Conservation (phyloP, 2,888 invertebrate species). For the Nephrotoma appendiculata region DNA sequence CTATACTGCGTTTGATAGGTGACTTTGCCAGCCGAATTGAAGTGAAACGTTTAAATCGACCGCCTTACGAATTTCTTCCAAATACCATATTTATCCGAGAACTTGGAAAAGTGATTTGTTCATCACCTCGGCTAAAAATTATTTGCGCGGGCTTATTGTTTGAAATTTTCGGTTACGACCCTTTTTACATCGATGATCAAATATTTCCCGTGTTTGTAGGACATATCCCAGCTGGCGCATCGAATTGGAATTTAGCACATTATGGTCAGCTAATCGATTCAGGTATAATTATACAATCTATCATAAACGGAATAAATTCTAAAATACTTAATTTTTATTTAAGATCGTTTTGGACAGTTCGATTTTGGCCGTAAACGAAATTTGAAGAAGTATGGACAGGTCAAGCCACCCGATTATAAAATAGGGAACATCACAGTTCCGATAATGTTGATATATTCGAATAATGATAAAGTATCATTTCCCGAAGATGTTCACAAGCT, state of each 20-base stretch:
- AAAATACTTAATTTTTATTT: slow-evolving; percentile 14
- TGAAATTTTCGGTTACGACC: slow-evolving; percentile 39
- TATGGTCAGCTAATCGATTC: slow-evolving; percentile 35
- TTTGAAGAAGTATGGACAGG: slow-evolving; percentile 32
- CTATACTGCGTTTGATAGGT: slow-evolving; percentile 19
- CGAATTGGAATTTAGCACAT: slow-evolving; percentile 46
- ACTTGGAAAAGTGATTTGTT: slow-evolving; percentile 36
- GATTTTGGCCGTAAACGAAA: slow-evolving; percentile 36
- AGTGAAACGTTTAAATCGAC: background rate
- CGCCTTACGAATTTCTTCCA: slow-evolving; percentile 43
- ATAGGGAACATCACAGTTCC: slow-evolving; percentile 37
- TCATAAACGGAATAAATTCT: no score
- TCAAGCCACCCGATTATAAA: slow-evolving; percentile 38
- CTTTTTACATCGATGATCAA: slow-evolving; percentile 36
- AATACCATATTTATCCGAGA: slow-evolving; percentile 32
- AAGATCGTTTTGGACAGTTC: slow-evolving; percentile 33
- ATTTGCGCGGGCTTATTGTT: slow-evolving; percentile 45
- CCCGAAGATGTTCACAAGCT: slow-evolving; percentile 31
- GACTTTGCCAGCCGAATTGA: slow-evolving; percentile 2
- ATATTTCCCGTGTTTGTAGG: slow-evolving; percentile 39
- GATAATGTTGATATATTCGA: slow-evolving; percentile 42
- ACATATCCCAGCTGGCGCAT: slow-evolving; percentile 47
- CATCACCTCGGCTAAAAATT: slow-evolving; percentile 33
- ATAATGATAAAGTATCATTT: slow-evolving; percentile 42
- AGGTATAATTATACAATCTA: background rate